Evolutionary conservation across 2,888 invertebrate species (phyloP).

Genomic region (Leptinotarsa peninsularis): DNA sequence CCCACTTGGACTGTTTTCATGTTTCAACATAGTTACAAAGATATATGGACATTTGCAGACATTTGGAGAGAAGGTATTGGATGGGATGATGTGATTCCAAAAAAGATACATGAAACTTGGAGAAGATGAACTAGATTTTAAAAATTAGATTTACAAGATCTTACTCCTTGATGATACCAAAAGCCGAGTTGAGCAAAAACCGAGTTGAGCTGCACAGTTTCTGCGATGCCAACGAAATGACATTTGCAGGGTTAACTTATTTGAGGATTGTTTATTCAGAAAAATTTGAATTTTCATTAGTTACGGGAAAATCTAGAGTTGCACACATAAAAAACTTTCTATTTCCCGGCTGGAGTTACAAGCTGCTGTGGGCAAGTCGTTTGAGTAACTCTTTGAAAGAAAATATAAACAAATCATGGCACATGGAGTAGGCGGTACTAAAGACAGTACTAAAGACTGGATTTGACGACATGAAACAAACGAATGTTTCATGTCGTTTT

Average conservation of each 20-base stretch:
- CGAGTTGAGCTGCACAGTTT: neutral
- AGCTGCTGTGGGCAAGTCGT: too few species aligned
- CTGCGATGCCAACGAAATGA: constrained; percentile 12
- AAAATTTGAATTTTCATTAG: neutral
- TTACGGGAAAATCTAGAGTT: constrained; percentile 5
- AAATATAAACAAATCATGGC: too few species aligned
- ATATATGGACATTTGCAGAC: neutral
- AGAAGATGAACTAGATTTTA: neutral
- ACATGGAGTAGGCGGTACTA: too few species aligned
- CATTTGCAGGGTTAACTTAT: neutral
- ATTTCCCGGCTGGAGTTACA: too few species aligned
- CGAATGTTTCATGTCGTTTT: too few species aligned
- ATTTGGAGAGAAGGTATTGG: constrained; percentile 15
- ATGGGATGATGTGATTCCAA: neutral
- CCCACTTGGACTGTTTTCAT: too few species aligned
- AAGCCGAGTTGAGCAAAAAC: too few species aligned
- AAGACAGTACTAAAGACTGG: too few species aligned
- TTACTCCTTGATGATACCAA: neutral
- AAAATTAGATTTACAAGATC: neutral
- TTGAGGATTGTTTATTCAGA: neutral
- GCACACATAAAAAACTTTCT: neutral
- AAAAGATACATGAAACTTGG: neutral
- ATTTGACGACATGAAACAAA: too few species aligned
- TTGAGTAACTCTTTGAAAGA: too few species aligned
- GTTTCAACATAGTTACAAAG: too few species aligned